Conservation (phyloP, 2,797 vertebrate species). For the Pagetopsis macropterus region DNA sequence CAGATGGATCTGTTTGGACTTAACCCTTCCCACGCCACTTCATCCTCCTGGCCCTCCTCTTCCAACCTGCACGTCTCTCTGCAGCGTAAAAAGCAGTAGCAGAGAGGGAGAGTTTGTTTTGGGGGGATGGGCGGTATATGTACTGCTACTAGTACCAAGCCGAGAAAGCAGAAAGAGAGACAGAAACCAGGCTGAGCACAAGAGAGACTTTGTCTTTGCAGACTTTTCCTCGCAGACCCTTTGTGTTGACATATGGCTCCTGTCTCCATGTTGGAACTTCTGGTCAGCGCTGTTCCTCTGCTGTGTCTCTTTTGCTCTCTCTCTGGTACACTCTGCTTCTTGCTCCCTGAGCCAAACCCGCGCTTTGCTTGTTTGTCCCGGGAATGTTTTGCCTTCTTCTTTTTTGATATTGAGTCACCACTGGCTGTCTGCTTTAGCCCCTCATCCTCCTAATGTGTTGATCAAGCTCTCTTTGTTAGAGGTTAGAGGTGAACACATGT, state of each 20-base stretch:
- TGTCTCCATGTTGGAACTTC: conserved; percentile 48
- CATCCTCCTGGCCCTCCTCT: conserved; percentile 62
- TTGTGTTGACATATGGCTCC: conserved; percentile 47
- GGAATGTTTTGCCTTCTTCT: conserved; percentile 61
- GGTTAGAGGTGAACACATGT: conserved; percentile 16
- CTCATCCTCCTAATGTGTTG: conserved; percentile 22
- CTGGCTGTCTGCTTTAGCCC: conserved; percentile 43
- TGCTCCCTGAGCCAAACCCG: conserved; percentile 58
- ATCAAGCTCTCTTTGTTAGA: conserved; percentile 27
- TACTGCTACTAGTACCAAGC: conserved; percentile 19
- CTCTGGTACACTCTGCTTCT: conserved; percentile 48
- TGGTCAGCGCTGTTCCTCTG: conserved; percentile 22
- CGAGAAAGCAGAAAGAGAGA: conserved; percentile 29
- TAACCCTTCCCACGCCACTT: conserved; percentile 83
- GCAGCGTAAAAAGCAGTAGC: conserved; percentile 31
- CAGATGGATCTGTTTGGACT: conserved; percentile 83
- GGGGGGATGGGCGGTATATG: conserved; percentile 25
- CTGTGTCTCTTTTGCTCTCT: conserved; percentile 27
- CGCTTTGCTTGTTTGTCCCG: conserved; percentile 62
- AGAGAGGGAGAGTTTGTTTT: conserved; percentile 13
- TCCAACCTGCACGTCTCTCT: conserved; percentile 54
- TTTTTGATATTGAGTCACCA: conserved; percentile 54
- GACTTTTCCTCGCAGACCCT: conserved; percentile 28
- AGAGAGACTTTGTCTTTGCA: conserved; percentile 24
- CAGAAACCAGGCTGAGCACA: conserved; percentile 12